Conservation (phyloP, 2,888 invertebrate species). For the Tenthredo scrophulariae region DNA sequence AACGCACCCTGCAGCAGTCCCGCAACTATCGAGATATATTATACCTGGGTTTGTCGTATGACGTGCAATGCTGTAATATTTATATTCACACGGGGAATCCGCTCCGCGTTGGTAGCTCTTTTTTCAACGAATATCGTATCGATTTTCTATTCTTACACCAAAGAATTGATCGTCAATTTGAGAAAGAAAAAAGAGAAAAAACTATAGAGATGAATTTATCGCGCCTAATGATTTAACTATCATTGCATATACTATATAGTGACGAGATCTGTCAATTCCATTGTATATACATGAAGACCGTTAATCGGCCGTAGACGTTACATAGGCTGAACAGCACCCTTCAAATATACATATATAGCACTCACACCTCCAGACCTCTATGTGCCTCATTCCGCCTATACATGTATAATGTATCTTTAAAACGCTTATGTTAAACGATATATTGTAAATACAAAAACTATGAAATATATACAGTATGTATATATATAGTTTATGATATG, state of each 20-base stretch:
- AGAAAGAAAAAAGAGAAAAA: background rate
- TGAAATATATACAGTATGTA: background rate
- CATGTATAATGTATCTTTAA: background rate
- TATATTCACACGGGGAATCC: background rate
- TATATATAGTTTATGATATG: background rate
- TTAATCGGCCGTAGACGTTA: background rate
- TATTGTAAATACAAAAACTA: background rate
- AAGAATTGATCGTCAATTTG: background rate
- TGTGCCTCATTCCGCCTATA: background rate
- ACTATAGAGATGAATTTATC: background rate
- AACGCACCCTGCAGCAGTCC: background rate
- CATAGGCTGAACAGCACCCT: background rate
- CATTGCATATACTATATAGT: background rate
- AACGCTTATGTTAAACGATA: background rate
- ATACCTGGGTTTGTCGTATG: background rate
- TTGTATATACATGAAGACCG: background rate
- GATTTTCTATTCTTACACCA: background rate
- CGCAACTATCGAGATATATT: background rate
- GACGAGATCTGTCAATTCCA: background rate
- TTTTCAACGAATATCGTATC: background rate
- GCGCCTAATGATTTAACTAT: background rate
- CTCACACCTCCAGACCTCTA: background rate
- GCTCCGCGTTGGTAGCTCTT: background rate
- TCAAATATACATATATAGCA: background rate
- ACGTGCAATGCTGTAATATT: background rate